phyloP scores from a whole-genome alignment of 92 coral and sea anemone species.

The Porites divaricata region DNA sequence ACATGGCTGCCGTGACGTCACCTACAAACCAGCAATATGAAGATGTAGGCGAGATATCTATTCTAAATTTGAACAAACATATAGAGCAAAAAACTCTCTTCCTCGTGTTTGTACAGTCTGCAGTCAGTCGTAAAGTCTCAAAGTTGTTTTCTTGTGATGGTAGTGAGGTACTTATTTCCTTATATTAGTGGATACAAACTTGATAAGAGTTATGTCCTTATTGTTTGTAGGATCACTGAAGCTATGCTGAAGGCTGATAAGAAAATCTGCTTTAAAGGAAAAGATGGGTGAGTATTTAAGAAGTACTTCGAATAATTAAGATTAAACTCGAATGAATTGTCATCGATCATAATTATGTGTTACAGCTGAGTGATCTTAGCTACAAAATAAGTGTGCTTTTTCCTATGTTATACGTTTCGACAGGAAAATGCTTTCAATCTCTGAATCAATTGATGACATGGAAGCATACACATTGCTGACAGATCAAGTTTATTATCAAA shows the following conservation, averaged over 20 bases:
- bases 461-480: slow-evolving; percentile 76
- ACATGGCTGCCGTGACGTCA: too few relatives aligned
- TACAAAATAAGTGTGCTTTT: not conserved
- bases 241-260: slow-evolving; percentile 86
- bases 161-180: too few relatives aligned
- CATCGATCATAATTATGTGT: not conserved
- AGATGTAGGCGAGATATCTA: too few relatives aligned
- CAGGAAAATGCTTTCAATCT: slow-evolving; percentile 67
- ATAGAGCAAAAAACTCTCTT: too few relatives aligned
- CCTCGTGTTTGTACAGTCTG: too few relatives aligned
- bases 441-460: slow-evolving; percentile 89
- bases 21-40: too few relatives aligned
- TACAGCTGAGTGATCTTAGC: too few relatives aligned
- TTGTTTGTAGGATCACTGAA: slow-evolving; percentile 73
- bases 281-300: slow-evolving; percentile 60
- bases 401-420: not conserved
- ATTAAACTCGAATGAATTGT: not conserved
- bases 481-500: slow-evolving; percentile 84
- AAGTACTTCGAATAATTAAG: not conserved
- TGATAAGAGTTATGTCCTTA: not conserved
- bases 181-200: not conserved
- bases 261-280: slow-evolving; percentile 52
- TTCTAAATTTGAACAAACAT: too few relatives aligned
- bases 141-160: too few relatives aligned
- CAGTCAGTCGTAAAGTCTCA: too few relatives aligned